Base-by-base conservation (phyloP, 2,888 invertebrate species). In the Callosobruchus maculatus region DNA sequence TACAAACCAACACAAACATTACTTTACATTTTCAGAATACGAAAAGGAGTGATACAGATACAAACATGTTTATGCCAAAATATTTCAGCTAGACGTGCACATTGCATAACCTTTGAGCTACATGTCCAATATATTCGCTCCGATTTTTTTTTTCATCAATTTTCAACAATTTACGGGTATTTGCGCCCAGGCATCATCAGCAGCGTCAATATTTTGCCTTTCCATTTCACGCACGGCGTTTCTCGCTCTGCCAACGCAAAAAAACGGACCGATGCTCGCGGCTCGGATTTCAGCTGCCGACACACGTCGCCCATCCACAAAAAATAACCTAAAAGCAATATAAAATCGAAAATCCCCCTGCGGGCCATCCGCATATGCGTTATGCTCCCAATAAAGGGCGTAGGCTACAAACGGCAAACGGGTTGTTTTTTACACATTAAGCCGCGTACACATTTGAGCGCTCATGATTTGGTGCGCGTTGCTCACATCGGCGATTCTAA, bases 261-360 rank as follows among this genome's bases (percentile, higher is more conserved):
- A 49, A 49, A 49, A 49, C 13, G 49, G 13, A 49, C 49, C 49
- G 13, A 49, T 49, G 49, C 49, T 49, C 49, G 49, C 49, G 49
- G 49, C 49, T 49, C 49, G 49, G 49, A 49, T 49, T 49, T 49
- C 49, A 49, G 49, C 49, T 49, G 49, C 49, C 49, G 49, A 49
- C 49, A 49, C 49, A 49, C 49, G 49, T 49, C 49, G 49, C 49
- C 21, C 68, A 9, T 68, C 68, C 68, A 68, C 21, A 68, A 68
- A 68, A 68, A 68, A 68, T 21, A 68, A 68, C 68, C 21, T 20
- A 68, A 68, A 68, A 21, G 68, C 21, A 68, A 68, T 68, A 68
- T 68, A 68, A 68, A 68, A 68, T 68, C 22, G 21, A 21, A 68
- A 68, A 68, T 68, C 68, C 68, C 20, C 21, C 68, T n/a, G 68